These are phyloP conservation scores for Cerastoderma edule DNA, from an alignment of 2,888 invertebrate species.

Conservation along the genomic window DNA sequence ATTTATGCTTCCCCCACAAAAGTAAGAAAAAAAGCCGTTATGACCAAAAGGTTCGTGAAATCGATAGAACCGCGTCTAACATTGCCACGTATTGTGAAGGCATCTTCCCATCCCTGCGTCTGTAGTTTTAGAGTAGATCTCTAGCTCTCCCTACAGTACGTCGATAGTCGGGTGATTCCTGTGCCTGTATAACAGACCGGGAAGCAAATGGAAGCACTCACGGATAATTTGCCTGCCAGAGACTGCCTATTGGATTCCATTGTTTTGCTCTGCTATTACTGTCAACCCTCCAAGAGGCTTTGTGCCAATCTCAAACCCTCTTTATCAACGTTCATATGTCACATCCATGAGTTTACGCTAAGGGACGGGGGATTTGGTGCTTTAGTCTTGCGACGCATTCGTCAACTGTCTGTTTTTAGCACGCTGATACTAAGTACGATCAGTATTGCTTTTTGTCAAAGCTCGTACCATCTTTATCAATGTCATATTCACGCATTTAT, in stretches of 20 bases:
- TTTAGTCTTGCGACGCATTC: neutral
- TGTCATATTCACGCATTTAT: too few relatives aligned
- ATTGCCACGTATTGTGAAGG: neutral
- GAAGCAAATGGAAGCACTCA: constrained; percentile 2
- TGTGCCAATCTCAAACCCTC: neutral
- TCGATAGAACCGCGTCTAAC: constrained; percentile 4
- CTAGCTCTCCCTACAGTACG: neutral
- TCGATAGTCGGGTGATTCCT: neutral
- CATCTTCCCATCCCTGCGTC: neutral
- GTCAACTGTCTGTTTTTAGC: too few relatives aligned
- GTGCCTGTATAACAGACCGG: neutral
- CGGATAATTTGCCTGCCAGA: constrained; percentile 6
- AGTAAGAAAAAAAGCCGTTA: constrained; percentile 11
- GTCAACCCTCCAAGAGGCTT: constrained; percentile 10
- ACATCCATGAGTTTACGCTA: neutral
- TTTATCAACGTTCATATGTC: constrained; percentile 12
- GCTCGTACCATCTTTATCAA: too few relatives aligned
- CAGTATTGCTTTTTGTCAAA: too few relatives aligned
- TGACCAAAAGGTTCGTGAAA: constrained; percentile 11
- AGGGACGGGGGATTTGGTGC: neutral
- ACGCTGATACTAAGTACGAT: too few relatives aligned
- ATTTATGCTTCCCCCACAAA: constrained; percentile 11
- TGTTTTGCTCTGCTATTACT: constrained; percentile 15
- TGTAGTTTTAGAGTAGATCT: neutral
- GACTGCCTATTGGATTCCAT: constrained; percentile 11